A percentile compares a stretch with the other conserved stretches of the same genome.
These are phyloP conservation scores for Hemibagrus guttatus DNA, from an alignment of 2,797 vertebrate genomes.

Conservation along the genomic window DNA sequence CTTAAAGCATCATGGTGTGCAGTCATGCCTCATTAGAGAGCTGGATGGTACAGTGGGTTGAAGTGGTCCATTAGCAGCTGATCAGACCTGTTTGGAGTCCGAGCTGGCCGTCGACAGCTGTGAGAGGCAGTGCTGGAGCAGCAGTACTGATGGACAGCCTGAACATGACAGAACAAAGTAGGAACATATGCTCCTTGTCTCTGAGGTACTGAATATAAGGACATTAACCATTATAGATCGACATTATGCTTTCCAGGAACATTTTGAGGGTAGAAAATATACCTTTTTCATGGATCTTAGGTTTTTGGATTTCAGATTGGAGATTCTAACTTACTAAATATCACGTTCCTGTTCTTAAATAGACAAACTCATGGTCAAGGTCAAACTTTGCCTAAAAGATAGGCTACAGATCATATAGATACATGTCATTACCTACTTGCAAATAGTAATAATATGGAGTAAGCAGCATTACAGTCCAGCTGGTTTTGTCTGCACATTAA, in stretches of 20 bases:
- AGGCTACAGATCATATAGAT: background rate
- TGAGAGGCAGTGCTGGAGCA: conserved; percentile 40
- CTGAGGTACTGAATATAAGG: background rate
- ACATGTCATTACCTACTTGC: background rate
- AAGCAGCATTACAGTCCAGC: background rate
- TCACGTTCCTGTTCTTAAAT: background rate
- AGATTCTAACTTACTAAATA: background rate
- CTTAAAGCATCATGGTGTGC: conserved; percentile 44
- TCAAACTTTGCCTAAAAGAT: background rate
- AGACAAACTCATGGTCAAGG: background rate
- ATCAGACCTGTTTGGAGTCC: conserved; percentile 38
- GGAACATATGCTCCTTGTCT: conserved; percentile 33
- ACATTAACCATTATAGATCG: background rate
- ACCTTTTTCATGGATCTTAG: background rate
- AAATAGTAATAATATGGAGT: background rate
- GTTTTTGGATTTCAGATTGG: background rate
- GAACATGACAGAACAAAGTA: conserved; percentile 17
- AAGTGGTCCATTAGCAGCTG: conserved; percentile 60
- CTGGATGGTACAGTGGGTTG: conserved; percentile 57
- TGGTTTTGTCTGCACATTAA: conserved; percentile 26
- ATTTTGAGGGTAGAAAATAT: background rate
- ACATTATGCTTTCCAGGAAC: background rate
- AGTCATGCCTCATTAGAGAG: conserved; percentile 65
- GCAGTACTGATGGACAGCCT: conserved; percentile 29
- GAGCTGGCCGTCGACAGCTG: conserved; percentile 40